These are phyloP conservation scores for Amniataba percoides DNA, from an alignment of 2,797 vertebrate genomes.

Conservation along the genomic window DNA sequence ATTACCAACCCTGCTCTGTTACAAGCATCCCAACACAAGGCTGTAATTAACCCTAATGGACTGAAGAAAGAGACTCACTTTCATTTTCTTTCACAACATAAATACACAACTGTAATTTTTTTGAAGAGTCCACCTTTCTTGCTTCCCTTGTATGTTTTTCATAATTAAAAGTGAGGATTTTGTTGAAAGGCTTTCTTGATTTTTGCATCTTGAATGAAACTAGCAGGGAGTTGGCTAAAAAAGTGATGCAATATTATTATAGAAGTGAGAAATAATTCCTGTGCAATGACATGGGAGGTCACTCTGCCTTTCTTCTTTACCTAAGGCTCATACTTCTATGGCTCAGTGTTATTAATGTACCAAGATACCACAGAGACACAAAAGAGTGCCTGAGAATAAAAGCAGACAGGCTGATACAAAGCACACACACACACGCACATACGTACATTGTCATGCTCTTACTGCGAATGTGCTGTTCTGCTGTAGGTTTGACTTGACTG, in stretches of 20 bases:
- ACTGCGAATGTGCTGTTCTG: conserved; percentile 26
- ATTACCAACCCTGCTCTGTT: conserved; percentile 82
- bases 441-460: conserved; percentile 10
- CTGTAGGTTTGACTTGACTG: conserved; percentile 42
- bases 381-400: conserved; percentile 39
- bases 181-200: conserved; percentile 33
- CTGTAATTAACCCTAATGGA: conserved; percentile 86
- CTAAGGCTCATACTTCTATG: conserved; percentile 32
- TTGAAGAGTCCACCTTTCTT: conserved; percentile 24
- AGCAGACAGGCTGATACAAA: conserved; percentile 31
- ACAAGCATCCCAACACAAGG: conserved; percentile 83
- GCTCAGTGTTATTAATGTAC: conserved; percentile 54
- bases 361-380: conserved; percentile 47
- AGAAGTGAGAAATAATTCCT: conserved; percentile 57
- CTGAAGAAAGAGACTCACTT: conserved; percentile 71
- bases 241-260: conserved; percentile 57
- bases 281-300: conserved; percentile 53
- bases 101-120: conserved; percentile 36
- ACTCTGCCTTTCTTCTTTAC: conserved; percentile 53
- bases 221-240: conserved; percentile 33
- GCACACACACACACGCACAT: conserved; percentile 17
- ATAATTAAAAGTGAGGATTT: conserved; percentile 48
- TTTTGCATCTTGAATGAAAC: conserved; percentile 47
- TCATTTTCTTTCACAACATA: conserved; percentile 65
- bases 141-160: conserved; percentile 23